A percentile compares a stretch with the other conserved stretches of the same genome.
Conservation (phyloP, 53 echinoderm and acorn worm species). For the Holothuria leucospilota region DNA sequence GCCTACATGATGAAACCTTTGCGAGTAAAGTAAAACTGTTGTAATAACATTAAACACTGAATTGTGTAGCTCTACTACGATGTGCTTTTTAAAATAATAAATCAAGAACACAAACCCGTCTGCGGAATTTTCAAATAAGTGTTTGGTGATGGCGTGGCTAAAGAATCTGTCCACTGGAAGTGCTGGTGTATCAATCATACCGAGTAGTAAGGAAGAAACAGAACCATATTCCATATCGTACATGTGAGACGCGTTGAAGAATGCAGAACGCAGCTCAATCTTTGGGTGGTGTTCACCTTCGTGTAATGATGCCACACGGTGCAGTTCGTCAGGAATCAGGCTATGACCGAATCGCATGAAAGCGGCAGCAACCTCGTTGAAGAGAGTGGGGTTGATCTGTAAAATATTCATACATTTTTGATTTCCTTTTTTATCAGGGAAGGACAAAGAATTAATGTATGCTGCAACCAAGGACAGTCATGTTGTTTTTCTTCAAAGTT, state of each 20-base stretch:
- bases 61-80: no score
- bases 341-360: slow-evolving; percentile 72
- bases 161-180: slow-evolving; percentile 59
- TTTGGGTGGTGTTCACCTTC: slow-evolving; percentile 3
- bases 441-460: no score
- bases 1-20: no score
- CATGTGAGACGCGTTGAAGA: slow-evolving; percentile 71
- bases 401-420: not conserved
- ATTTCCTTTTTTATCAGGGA: no score
- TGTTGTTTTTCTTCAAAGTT: no score
- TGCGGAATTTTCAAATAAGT: slow-evolving; percentile 53
- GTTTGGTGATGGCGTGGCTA: slow-evolving; percentile 35
- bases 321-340: slow-evolving; percentile 52
- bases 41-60: no score
- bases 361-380: slow-evolving; percentile 66
- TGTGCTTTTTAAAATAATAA: no score
- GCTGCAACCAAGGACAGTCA: no score
- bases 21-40: no score
- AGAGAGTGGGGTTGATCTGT: slow-evolving; percentile 55
- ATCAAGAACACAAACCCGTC: no score
- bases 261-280: slow-evolving; percentile 36
- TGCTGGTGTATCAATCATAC: slow-evolving; percentile 47
- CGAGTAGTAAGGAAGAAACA: slow-evolving; percentile 50
- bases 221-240: slow-evolving; percentile 41
- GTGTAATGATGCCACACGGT: slow-evolving; percentile 27